Evolutionary conservation across 2,797 vertebrate species (phyloP).

Genomic region (Ptychobarbus kaznakovi): DNA sequence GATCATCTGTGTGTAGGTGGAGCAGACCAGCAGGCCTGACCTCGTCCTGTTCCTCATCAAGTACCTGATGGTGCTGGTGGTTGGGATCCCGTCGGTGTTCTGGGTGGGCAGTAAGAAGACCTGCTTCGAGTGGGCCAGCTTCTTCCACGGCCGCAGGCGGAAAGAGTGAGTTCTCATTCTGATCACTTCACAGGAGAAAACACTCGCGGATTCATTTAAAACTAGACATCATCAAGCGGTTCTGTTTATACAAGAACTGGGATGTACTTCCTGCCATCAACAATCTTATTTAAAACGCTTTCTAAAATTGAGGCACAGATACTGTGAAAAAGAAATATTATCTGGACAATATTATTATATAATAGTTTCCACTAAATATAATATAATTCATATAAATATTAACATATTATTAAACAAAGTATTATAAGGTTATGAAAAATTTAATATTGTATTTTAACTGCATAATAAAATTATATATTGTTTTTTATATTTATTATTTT

Average conservation of each 20-base stretch:
- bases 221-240: not conserved
- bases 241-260: not conserved
- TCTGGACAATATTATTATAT: not conserved
- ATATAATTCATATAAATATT: not conserved
- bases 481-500: too few species aligned
- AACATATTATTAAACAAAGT: not conserved
- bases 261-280: not conserved
- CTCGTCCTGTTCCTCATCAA: constrained; percentile 93
- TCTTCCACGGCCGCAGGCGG: constrained; percentile 75
- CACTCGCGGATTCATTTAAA: not conserved
- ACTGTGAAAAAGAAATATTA: not conserved
- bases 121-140: constrained; percentile 96
- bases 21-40: constrained; percentile 86
- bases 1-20: constrained; percentile 77
- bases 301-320: not conserved
- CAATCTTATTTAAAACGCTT: not conserved
- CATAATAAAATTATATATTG: too few species aligned
- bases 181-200: not conserved
- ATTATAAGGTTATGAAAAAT: too few species aligned
- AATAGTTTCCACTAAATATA: not conserved
- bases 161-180: constrained; percentile 85
- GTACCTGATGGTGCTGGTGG: constrained; percentile 95
- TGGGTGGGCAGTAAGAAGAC: constrained; percentile 99
- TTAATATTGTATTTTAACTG: too few species aligned
- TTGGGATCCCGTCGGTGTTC: constrained; percentile 96